These are phyloP conservation scores for Leptura quadrifasciata DNA, from an alignment of 2,888 invertebrate species.

Conservation along the genomic window DNA sequence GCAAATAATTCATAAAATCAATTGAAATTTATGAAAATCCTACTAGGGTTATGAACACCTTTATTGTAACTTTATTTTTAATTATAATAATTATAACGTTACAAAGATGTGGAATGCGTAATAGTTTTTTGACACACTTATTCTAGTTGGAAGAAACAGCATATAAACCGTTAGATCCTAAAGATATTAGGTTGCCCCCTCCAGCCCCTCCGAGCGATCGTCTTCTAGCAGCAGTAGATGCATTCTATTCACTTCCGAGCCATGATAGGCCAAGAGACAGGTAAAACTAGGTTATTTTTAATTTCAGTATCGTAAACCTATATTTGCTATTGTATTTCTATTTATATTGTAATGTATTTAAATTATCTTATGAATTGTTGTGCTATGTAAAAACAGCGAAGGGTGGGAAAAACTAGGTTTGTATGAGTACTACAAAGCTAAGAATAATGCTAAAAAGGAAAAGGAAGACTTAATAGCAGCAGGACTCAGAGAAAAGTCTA, in stretches of 20 bases:
- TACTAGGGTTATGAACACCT: neutral
- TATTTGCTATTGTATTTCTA: slow-evolving; percentile 27
- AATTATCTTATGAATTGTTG: slow-evolving; percentile 51
- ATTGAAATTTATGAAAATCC: neutral
- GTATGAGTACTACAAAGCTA: slow-evolving; percentile 98
- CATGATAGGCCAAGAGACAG: slow-evolving; percentile 96
- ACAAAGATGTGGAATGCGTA: slow-evolving; percentile 44
- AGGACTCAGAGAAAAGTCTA: slow-evolving; percentile 83
- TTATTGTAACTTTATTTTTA: slow-evolving; percentile 22
- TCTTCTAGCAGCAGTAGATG: slow-evolving; percentile 94
- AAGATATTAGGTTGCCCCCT: slow-evolving; percentile 92
- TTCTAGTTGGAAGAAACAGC: slow-evolving; percentile 89
- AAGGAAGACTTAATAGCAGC: slow-evolving; percentile 89
- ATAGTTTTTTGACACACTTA: slow-evolving; percentile 62
- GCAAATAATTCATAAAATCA: neutral
- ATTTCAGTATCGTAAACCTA: slow-evolving; percentile 25
- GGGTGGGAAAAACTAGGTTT: slow-evolving; percentile 99
- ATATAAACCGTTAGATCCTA: slow-evolving; percentile 93
- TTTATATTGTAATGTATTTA: slow-evolving; percentile 37
- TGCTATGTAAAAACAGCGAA: slow-evolving; percentile 78
- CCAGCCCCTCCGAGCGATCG: slow-evolving; percentile 96
- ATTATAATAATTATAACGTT: slow-evolving; percentile 9
- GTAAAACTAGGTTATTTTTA: slow-evolving; percentile 72
- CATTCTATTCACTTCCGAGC: slow-evolving; percentile 95
- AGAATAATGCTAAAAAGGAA: slow-evolving; percentile 91